A percentile compares a stretch with the other conserved stretches of the same genome.
These are phyloP conservation scores for Sebastes diaconus DNA, from an alignment of 2,797 vertebrate species.

Conservation along the genomic window DNA sequence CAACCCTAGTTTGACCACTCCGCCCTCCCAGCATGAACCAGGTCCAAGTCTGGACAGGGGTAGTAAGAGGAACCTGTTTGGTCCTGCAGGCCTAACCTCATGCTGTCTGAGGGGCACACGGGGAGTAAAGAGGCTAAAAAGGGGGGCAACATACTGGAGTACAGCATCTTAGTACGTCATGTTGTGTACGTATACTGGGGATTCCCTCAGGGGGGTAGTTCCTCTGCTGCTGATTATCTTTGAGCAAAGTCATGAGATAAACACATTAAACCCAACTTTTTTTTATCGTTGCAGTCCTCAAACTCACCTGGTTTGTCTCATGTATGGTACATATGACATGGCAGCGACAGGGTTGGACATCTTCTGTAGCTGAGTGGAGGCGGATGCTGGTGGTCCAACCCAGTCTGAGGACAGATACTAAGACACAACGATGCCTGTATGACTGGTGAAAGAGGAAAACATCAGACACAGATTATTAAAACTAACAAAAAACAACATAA, in stretches of 20 bases:
- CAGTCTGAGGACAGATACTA: slow-evolving; percentile 7
- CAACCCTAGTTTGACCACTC: slow-evolving; percentile 68
- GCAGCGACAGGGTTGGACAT: not conserved
- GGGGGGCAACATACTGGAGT: slow-evolving; percentile 44
- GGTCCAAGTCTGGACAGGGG: not conserved
- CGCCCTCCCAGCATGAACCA: slow-evolving; percentile 47
- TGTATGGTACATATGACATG: not conserved
- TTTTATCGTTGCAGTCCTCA: not conserved
- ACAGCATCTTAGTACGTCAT: slow-evolving; percentile 69
- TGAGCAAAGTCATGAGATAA: slow-evolving; percentile 7
- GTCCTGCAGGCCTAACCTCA: slow-evolving; percentile 4
- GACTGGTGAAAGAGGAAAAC: not conserved
- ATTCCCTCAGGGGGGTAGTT: slow-evolving; percentile 65
- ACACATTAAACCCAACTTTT: not conserved
- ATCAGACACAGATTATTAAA: not conserved
- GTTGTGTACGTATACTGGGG: slow-evolving; percentile 67
- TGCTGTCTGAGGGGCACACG: slow-evolving; percentile 17
- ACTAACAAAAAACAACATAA: not conserved
- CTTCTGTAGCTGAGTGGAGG: slow-evolving; percentile 7
- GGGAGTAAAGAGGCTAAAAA: slow-evolving; percentile 35
- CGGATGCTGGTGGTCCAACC: not conserved
- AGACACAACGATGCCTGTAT: not conserved
- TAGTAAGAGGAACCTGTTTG: not conserved
- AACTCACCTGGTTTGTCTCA: not conserved
- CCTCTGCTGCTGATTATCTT: slow-evolving; percentile 6